Percentiles rank a stretch among this genome's conserved stretches.
These are phyloP conservation scores for Clarias platycephalus DNA, from an alignment of 2,797 vertebrate species.

Conservation along the genomic window DNA sequence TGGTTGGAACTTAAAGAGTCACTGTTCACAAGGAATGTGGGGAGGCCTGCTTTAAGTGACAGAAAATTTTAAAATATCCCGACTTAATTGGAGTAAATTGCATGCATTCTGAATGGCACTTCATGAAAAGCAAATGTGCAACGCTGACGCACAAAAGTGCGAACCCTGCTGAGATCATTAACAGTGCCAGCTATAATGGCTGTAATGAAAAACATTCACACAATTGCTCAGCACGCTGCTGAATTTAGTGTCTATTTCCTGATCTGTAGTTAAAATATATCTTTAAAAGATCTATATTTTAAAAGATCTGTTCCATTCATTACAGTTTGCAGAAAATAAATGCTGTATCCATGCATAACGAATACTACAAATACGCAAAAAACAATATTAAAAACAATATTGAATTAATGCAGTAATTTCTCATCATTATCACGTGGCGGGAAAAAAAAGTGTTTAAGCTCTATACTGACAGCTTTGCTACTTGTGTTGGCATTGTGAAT, in stretches of 20 bases:
- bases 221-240: background rate
- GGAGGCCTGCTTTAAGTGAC: background rate
- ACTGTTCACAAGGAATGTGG: background rate
- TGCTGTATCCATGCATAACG: background rate
- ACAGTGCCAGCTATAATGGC: background rate
- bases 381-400: background rate
- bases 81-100: conserved; percentile 10
- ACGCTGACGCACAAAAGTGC: background rate
- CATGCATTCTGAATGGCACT: background rate
- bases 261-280: background rate
- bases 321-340: background rate
- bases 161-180: conserved; percentile 3
- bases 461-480: background rate
- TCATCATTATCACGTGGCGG: background rate
- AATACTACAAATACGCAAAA: background rate
- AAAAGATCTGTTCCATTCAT: background rate
- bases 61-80: background rate
- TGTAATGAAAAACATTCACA: background rate
- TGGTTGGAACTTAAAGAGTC: background rate
- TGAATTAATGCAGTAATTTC: background rate
- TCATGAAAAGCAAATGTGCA: conserved; percentile 23
- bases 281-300: background rate
- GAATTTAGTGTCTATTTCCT: background rate
- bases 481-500: background rate
- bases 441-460: background rate